Evolutionary conservation across 2,888 invertebrate species (phyloP).

Genomic region (Drosophila kanekoi): DNA sequence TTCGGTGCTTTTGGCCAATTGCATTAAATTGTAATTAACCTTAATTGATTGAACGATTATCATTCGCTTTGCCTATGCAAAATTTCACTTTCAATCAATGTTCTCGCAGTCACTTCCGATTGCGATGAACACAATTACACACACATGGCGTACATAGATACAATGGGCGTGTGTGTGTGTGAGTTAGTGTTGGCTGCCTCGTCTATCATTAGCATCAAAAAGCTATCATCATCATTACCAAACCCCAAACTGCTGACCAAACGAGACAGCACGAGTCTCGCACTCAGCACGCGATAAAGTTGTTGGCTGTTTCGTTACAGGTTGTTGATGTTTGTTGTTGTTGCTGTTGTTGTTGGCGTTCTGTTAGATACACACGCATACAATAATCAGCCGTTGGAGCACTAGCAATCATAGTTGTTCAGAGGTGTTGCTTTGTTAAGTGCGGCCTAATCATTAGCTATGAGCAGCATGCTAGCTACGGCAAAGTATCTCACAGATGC

Average conservation of each 20-base stretch:
- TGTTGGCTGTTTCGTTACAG: slow-evolving; percentile 43
- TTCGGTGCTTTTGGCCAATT: slow-evolving; percentile 47
- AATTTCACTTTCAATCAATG: slow-evolving; percentile 74
- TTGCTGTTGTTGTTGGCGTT: slow-evolving; percentile 22
- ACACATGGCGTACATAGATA: slow-evolving; percentile 34
- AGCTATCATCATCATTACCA: slow-evolving; percentile 78
- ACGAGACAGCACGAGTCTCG: slow-evolving; percentile 69
- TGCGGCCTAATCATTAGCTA: slow-evolving; percentile 57
- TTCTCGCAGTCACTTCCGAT: slow-evolving; percentile 67
- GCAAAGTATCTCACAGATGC: slow-evolving; percentile 33
- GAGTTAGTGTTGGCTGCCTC: slow-evolving; percentile 30
- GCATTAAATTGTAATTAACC: slow-evolving; percentile 75
- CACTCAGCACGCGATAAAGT: slow-evolving; percentile 70
- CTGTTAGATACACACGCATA: slow-evolving; percentile 44
- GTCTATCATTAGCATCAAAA: slow-evolving; percentile 78
- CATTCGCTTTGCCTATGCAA: slow-evolving; percentile 49
- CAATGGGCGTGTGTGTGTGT: slow-evolving; percentile 10
- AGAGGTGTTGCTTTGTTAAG: slow-evolving; percentile 74
- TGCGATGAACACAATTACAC: slow-evolving; percentile 54
- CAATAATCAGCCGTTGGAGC: slow-evolving; percentile 47
- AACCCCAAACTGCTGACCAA: slow-evolving; percentile 41
- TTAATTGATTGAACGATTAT: slow-evolving; percentile 78
- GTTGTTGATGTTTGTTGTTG: slow-evolving; percentile 11
- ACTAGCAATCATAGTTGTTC: slow-evolving; percentile 64
- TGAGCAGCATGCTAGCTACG: slow-evolving; percentile 36